Base-by-base conservation (phyloP, 2,888 invertebrate genomes). In the Megaustenia siamemsis region DNA sequence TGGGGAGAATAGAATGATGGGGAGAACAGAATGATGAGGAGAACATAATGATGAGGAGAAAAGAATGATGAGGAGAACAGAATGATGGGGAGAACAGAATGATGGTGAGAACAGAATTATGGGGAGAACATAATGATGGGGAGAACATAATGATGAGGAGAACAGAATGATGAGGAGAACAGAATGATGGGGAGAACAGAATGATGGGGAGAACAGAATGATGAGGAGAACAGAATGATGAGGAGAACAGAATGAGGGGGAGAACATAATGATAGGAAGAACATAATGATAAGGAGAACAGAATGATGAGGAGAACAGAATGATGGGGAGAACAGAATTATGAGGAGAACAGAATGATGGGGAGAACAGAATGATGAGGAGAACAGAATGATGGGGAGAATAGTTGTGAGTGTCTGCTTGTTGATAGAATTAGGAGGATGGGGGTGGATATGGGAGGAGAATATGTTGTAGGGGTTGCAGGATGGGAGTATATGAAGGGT, bases 401-500 rank as follows among this genome's bases (percentile, higher is more conserved):
- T 15, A 24, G 60, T 15, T 18, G 24, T 10, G 60, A 49, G 49
- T 12, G 18, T 8, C 10, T 12, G 49, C 10, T 12, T 8, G 49
- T 8, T 12, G 60, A n/a, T 5, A 60, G 60, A 60, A 60, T 15
- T 18, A 21, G 10, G 24, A 60, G 60, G 60, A 60, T 5, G 60
- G 24, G 12, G 24, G 24, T 5, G 49, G 63, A 45, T 21, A 49
- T 38, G 35, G 68, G 4, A 45, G 6, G 43, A 60, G 77, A 28
- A 49, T 53, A 56, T 28, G 56, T 40, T 79, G 63, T 73, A 73
- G 79, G 73, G 66, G 77, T 63, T 32, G 80, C 79, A 69, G 56
- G 73, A 78, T 69, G 68, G 12, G 53, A n/a, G 45, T 40, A 56
- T 45, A 56, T 69, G 76, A 69, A 68, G 35, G 38, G 21, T 8